Percentiles rank a stretch among this genome's conserved stretches.
Evolutionary conservation across 1,140 invertebrate genomes (phyloP).

Genomic region (Parasteatoda tepidariorum): DNA sequence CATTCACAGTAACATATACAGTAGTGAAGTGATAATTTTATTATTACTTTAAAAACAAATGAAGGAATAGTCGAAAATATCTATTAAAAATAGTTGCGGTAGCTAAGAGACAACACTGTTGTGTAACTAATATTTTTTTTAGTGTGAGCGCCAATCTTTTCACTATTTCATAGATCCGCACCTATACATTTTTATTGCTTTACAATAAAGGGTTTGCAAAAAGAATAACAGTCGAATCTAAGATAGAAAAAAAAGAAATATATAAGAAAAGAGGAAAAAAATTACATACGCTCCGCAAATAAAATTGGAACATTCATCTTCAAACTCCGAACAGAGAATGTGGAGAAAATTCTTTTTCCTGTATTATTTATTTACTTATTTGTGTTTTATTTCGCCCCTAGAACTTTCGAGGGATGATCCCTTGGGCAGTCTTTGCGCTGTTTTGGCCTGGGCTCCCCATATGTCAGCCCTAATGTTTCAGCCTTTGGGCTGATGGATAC

Average conservation of each 20-base stretch:
- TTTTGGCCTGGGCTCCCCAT: not conserved
- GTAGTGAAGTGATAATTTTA: no score
- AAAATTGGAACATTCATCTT: conserved; percentile 38
- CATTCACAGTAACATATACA: no score
- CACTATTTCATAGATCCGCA: conserved; percentile 15
- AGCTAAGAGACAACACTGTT: no score
- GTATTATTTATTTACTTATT: conserved; percentile 44
- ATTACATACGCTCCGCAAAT: conserved; percentile 1
- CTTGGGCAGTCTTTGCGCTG: conserved; percentile 35
- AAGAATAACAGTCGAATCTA: not conserved
- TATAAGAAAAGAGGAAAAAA: not conserved
- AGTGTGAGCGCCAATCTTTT: conserved; percentile 1
- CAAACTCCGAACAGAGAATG: conserved; percentile 39
- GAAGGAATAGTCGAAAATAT: no score
- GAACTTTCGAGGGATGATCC: conserved; percentile 24
- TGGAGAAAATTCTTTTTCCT: conserved; percentile 31
- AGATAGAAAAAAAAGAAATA: not conserved
- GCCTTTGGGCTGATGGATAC: conserved; percentile 24
- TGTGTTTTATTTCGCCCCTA: conserved; percentile 36
- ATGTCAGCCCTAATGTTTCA: conserved; percentile 18
- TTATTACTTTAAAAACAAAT: no score
- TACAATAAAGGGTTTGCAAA: conserved; percentile 16
- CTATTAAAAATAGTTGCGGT: no score
- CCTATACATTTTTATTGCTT: conserved; percentile 49
- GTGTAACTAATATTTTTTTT: conserved; percentile 14